Evolutionary conservation across 2,888 invertebrate species (phyloP), one percentile per base, ranked within the genome.

Genomic region (Chalcosyrphus nemorum): DNA sequence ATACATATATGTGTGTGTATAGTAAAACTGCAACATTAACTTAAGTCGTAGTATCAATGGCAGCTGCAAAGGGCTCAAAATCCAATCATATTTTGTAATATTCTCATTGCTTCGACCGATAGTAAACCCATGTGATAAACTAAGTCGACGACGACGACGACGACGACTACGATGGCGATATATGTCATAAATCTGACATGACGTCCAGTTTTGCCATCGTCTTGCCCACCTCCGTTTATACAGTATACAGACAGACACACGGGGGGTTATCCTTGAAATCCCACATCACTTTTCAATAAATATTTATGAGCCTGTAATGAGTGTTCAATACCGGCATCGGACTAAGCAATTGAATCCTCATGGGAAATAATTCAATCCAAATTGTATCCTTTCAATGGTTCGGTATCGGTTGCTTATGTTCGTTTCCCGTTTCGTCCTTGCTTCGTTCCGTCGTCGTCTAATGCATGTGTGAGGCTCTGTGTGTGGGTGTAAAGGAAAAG

Each of bases 291-390:
- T 85, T 85, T 85, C 81, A 85, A 85, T 85, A 85, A 85, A 85
- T 85, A 85, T 85, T 85, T 85, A 85, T 85, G 85, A 85, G 81
- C 71, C 85, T 76, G 85, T 85, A 85, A 85, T 85, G 85, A 85
- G 85, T 85, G 80, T 81, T 85, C 81, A 85, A 81, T 81, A 76
- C 81, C 75, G 59, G 54, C 80, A 70, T 80, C 54, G 84, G 71
- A 65, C 85, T 81, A 74, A 81, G 81, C 80, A 85, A 85, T 81
- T 80, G 85, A 81, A 85, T 76, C 74, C 85, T 76, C 81, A 74
- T 85, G 85, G 81, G 85, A 85, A 85, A 85, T 85, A 81, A 85
- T 85, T 85, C 81, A 85, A 85, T 85, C 85, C 75, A 81, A 85
- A 81, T 81, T 71, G 75, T 81, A 85, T 85, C 81, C 81, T 81